These are phyloP conservation scores for Thamnophis elegans DNA, from an alignment of 2,797 vertebrate genomes.

Conservation along the genomic window DNA sequence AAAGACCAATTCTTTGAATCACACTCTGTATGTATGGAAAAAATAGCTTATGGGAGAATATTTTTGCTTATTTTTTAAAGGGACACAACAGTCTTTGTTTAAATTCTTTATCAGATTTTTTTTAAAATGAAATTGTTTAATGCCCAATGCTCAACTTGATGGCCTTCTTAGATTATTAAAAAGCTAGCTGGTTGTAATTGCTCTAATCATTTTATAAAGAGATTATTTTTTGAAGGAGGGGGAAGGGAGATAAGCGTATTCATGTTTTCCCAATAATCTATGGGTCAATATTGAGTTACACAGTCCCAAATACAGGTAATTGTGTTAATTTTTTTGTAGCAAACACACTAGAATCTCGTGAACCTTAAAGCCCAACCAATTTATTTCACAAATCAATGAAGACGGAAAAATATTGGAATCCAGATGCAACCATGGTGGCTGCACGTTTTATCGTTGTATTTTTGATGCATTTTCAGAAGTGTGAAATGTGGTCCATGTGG, in stretches of 20 bases:
- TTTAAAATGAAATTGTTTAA: background rate
- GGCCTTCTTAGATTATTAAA: background rate
- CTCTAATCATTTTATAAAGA: background rate
- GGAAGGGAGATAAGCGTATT: background rate
- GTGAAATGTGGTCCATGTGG: background rate
- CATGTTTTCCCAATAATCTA: background rate
- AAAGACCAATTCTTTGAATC: background rate
- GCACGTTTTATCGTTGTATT: background rate
- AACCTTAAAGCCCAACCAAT: background rate
- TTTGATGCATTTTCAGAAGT: background rate
- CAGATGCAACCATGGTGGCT: background rate
- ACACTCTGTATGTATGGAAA: background rate
- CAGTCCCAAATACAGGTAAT: background rate
- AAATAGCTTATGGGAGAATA: background rate
- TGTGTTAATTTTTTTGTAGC: background rate
- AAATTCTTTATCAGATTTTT: background rate
- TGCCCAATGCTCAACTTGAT: background rate
- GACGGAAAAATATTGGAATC: background rate
- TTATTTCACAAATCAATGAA: background rate
- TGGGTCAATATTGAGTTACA: background rate
- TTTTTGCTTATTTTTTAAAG: background rate
- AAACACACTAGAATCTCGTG: background rate
- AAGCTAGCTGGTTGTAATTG: background rate
- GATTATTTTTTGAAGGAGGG: background rate
- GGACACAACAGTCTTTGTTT: background rate